phyloP scores from a whole-genome alignment of 2,888 invertebrate species.

The Volucella inanis region DNA sequence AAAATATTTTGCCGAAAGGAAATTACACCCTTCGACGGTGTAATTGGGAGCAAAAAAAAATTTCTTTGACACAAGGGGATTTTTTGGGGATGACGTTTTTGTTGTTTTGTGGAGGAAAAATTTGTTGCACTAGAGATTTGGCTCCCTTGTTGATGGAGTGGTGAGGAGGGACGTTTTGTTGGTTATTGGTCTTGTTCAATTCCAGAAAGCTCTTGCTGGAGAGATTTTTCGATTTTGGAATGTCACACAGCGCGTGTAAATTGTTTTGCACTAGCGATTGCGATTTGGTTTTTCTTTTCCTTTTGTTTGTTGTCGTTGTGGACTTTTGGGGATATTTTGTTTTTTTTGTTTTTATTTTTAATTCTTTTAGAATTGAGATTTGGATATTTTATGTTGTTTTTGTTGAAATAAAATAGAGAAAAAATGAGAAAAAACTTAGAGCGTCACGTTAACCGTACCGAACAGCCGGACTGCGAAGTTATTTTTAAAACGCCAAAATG shows the following conservation, averaged over 20 bases:
- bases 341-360: conserved; percentile 42
- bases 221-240: no score
- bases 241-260: background rate
- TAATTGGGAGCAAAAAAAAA: conserved; percentile 42
- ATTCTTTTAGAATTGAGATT: conserved; percentile 50
- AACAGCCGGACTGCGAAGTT: conserved; percentile 78
- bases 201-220: no score
- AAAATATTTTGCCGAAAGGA: conserved; percentile 29
- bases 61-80: conserved; percentile 28
- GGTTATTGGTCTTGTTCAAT: no score
- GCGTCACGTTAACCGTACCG: conserved; percentile 75
- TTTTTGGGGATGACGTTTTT: no score
- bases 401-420: conserved; percentile 64
- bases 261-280: conserved; percentile 26
- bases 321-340: no score
- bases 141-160: background rate
- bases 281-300: conserved; percentile 1
- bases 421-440: conserved; percentile 72
- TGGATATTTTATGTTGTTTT: conserved; percentile 41
- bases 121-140: background rate
- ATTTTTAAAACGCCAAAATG: conserved; percentile 79
- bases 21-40: conserved; percentile 14
- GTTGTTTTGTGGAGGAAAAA: background rate
- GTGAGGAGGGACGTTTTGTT: no score
- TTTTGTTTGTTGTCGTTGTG: conserved; percentile 1